These are phyloP conservation scores for Hyles vespertilio DNA, from an alignment of 1,140 invertebrate genomes.

Conservation along the genomic window DNA sequence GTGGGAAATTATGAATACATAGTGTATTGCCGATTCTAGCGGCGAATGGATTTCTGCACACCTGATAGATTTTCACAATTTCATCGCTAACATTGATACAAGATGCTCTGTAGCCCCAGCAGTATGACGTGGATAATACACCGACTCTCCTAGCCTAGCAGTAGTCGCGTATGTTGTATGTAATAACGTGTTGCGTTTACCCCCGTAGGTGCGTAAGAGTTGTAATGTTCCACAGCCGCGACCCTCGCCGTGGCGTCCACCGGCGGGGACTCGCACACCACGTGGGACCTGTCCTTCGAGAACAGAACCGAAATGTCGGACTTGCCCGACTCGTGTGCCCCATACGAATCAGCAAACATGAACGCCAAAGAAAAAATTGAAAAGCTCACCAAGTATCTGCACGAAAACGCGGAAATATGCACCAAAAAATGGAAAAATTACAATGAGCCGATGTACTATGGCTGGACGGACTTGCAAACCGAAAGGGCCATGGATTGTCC, in stretches of 20 bases:
- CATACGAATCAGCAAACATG: conserved; percentile 39
- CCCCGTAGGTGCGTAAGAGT: conserved; percentile 62
- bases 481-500: conserved; percentile 39
- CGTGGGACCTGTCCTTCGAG: conserved; percentile 43
- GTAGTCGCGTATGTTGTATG: no score
- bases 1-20: no score
- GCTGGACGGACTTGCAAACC: conserved; percentile 43
- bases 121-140: no score
- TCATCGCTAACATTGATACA: neutral
- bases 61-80: neutral
- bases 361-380: conserved; percentile 62
- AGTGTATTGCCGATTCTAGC: no score
- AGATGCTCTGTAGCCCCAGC: no score
- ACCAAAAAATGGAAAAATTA: conserved; percentile 57
- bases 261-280: conserved; percentile 28
- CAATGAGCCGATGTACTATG: conserved; percentile 14
- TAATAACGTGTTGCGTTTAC: conserved; percentile 11
- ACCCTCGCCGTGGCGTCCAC: conserved; percentile 32
- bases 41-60: no score
- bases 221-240: conserved; percentile 65
- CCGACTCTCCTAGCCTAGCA: no score
- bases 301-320: conserved; percentile 46
- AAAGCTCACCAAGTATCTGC: conserved; percentile 66
- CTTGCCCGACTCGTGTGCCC: conserved; percentile 27
- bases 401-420: conserved; percentile 31